Evolutionary conservation across 2,797 vertebrate species (phyloP), one percentile per base, ranked within the genome.

Genomic region (Crenuchus spilurus): DNA sequence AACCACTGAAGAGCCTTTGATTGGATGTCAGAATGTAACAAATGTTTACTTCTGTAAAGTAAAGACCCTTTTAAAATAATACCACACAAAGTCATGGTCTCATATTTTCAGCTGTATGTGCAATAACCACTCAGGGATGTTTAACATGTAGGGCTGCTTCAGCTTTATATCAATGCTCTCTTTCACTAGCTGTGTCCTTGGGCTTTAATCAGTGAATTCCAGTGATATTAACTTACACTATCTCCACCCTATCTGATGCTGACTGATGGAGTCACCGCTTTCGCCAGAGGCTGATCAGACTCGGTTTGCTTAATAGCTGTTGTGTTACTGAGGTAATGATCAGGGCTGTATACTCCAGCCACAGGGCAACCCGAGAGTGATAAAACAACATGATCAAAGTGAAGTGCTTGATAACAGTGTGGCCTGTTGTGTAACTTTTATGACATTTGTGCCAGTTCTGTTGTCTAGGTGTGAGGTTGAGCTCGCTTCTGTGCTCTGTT

Each of bases 191-290:
- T 30, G 28, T 70, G 77, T 22, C 60, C 66, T 70, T 74, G 51
- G n/a, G 35, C 41, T 51, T n/a, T 33, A 33, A 31, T 33, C 54
- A 31, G 65, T 70, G 22, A 46, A 74, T 60, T 74, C 60, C 66
- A 26, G 20, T 9, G 66, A 74, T 70, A 60, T 78, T 58, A 78
- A 74, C 71, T 70, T 30, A 1, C 20, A 14, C 61, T 73, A 77
- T 77, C 76, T 77, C 30, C 2, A 0, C 7, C 2, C 0, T 57
- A 57, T 74, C 70, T 58, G 70, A 78, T 30, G 3, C 31, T 69
- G 51, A 28, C 60, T 78, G 72, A 74, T 63, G 10, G 35, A 70
- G 42, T 78, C 66, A 65, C 35, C 35, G 41, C 46, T 46, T 57
- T 4, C 11, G 52, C 6, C 60, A 28, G 0, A n/a, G 8, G n/a